phyloP scores from a whole-genome alignment of 2,888 invertebrate genomes.

The Neelides folsomi region DNA sequence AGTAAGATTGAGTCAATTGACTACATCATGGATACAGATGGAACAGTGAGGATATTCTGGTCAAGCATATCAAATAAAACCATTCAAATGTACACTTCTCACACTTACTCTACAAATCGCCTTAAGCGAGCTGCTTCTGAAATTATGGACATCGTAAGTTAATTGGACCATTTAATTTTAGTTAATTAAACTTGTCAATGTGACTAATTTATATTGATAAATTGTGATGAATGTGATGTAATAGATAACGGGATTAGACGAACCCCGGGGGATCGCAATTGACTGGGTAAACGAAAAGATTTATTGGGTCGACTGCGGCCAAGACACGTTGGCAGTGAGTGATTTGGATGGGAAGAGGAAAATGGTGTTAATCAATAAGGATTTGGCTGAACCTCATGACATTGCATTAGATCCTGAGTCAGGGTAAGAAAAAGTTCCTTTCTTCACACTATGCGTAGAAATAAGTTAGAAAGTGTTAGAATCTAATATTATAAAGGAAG shows the following conservation, averaged over 20 bases:
- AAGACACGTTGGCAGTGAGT: conserved; percentile 41
- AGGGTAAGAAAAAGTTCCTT: conserved; percentile 37
- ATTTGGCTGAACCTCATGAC: conserved; percentile 53
- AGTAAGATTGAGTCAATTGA: conserved; percentile 45
- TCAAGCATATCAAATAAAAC: conserved; percentile 18
- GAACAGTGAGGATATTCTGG: conserved; percentile 22
- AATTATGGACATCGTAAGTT: conserved; percentile 14
- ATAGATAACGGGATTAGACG: conserved; percentile 42
- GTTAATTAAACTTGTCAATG: not conserved
- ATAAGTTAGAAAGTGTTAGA: too few relatives aligned
- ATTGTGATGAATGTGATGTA: not conserved
- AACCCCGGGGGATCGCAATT: conserved; percentile 60
- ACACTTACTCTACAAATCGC: conserved; percentile 2
- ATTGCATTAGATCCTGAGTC: conserved; percentile 54
- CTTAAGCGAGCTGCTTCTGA: conserved; percentile 7
- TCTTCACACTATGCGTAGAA: too few relatives aligned
- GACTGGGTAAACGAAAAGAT: conserved; percentile 56
- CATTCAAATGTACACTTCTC: conserved; percentile 19
- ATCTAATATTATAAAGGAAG: too few relatives aligned
- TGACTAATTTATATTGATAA: not conserved
- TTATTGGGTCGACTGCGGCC: conserved; percentile 51
- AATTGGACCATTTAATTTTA: not conserved
- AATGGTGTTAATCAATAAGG: conserved; percentile 43
- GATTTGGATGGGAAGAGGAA: conserved; percentile 47
- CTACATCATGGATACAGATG: conserved; percentile 24